Evolutionary conservation across 92 coral and sea anemone genomes (phyloP).

Genomic region (Porites divaricata): DNA sequence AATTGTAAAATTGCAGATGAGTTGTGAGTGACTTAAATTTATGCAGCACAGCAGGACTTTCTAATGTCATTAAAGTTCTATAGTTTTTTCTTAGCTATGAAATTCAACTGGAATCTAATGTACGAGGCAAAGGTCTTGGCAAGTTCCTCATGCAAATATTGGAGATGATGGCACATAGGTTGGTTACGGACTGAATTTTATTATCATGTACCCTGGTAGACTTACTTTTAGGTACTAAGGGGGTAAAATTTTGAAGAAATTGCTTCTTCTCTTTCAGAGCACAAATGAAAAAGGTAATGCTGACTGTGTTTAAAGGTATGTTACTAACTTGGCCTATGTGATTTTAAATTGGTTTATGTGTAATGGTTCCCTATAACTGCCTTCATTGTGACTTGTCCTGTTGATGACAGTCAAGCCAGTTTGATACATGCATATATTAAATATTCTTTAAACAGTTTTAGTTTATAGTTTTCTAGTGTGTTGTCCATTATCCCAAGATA

Average conservation of each 20-base stretch:
- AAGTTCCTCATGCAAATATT: constrained; percentile 96
- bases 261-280: constrained; percentile 51
- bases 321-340: neutral
- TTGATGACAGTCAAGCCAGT: too few species aligned
- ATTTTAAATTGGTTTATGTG: neutral
- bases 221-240: too few species aligned
- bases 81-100: constrained; percentile 75
- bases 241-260: too few species aligned
- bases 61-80: neutral
- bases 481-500: too few species aligned
- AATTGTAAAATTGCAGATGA: too few species aligned
- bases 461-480: too few species aligned
- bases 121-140: constrained; percentile 91
- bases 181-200: neutral
- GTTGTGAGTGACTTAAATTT: too few species aligned
- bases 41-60: neutral
- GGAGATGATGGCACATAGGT: constrained; percentile 95
- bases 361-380: too few species aligned
- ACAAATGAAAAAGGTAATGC: constrained; percentile 93
- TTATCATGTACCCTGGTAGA: neutral
- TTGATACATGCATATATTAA: too few species aligned
- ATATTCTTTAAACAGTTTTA: too few species aligned
- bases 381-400: too few species aligned
- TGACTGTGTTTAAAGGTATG: constrained; percentile 94
- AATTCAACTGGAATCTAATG: constrained; percentile 84